These are phyloP conservation scores for Pseudopodoces humilis DNA, from an alignment of 2,113 vertebrate species.

Conservation along the genomic window DNA sequence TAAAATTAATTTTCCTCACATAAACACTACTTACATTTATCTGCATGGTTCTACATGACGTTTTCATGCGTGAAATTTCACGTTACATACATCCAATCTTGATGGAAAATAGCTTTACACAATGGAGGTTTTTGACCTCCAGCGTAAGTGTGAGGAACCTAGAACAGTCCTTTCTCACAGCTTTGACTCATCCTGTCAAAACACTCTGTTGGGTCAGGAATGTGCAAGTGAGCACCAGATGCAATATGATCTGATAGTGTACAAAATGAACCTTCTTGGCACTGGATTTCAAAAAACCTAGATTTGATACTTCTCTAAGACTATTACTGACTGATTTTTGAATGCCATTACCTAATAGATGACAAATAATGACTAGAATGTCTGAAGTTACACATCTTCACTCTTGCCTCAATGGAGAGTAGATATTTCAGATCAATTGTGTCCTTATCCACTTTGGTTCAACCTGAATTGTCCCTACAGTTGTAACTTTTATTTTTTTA, in stretches of 20 bases:
- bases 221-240: neutral
- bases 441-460: neutral
- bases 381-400: neutral
- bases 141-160: neutral
- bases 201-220: neutral
- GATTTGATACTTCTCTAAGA: neutral
- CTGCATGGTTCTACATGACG: neutral
- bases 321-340: neutral
- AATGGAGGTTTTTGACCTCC: neutral
- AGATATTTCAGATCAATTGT: neutral
- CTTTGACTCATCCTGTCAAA: neutral
- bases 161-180: neutral
- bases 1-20: neutral
- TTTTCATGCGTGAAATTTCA: neutral
- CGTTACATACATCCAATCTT: neutral
- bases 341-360: neutral
- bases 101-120: neutral
- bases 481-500: neutral
- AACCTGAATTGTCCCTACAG: neutral
- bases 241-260: neutral
- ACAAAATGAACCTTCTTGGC: neutral
- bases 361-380: neutral
- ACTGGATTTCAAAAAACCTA: neutral
- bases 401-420: neutral
- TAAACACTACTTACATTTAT: neutral